phyloP scores from a whole-genome alignment of 2,888 invertebrate species.

The Bombylius discolor region DNA sequence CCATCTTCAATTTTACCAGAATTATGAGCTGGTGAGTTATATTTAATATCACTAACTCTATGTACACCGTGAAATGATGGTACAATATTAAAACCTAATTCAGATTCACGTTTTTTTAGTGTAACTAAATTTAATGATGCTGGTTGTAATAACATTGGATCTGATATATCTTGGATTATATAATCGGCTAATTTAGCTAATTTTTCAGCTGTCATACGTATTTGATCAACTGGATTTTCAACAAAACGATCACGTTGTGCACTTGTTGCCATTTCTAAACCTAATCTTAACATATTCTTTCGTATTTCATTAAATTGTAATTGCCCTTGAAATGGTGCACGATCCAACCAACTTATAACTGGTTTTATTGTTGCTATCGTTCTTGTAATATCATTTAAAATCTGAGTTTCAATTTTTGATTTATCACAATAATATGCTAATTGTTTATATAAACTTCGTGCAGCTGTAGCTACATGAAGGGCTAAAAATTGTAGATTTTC shows the following conservation, averaged over 20 bases:
- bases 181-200: slow-evolving; percentile 70
- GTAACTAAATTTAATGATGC: slow-evolving; percentile 80
- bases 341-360: slow-evolving; percentile 82
- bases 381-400: slow-evolving; percentile 73
- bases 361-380: slow-evolving; percentile 75
- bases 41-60: slow-evolving; percentile 80
- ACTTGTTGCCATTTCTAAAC: slow-evolving; percentile 76
- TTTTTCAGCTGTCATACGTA: slow-evolving; percentile 54
- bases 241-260: slow-evolving; percentile 86
- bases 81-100: slow-evolving; percentile 80
- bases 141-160: slow-evolving; percentile 84
- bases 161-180: slow-evolving; percentile 73
- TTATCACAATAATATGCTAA: slow-evolving; percentile 43
- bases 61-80: slow-evolving; percentile 67
- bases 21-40: slow-evolving; percentile 83
- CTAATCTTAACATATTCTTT: slow-evolving; percentile 58
- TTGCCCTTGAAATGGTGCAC: slow-evolving; percentile 37
- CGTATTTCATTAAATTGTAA: slow-evolving; percentile 56
- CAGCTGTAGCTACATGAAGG: slow-evolving; percentile 67
- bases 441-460: slow-evolving; percentile 63
- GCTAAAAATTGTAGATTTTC: slow-evolving; percentile 88
- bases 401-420: slow-evolving; percentile 59
- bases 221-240: slow-evolving; percentile 66
- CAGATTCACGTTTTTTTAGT: slow-evolving; percentile 73
- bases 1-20: slow-evolving; percentile 88